Conservation (phyloP, 2,888 invertebrate species). For the Cephus pygmeus region DNA sequence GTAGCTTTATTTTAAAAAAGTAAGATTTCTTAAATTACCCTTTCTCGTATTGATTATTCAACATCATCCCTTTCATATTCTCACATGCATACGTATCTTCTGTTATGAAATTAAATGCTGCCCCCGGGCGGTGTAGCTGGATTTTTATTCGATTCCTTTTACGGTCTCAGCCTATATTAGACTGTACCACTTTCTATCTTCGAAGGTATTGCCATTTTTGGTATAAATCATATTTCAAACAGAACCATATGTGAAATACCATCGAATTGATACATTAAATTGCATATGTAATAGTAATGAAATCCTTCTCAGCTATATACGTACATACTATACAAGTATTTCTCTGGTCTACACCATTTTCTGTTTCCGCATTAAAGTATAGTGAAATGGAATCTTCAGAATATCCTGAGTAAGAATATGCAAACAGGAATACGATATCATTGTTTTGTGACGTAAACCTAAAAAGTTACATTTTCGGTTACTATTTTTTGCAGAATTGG, state of each 20-base stretch:
- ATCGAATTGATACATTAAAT: background rate
- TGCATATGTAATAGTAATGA: background rate
- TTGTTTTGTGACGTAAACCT: too few species aligned
- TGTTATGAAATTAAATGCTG: background rate
- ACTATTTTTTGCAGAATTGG: too few species aligned
- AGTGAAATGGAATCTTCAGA: too few species aligned
- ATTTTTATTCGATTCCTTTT: constrained; percentile 21
- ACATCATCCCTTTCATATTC: background rate
- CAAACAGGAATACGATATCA: too few species aligned
- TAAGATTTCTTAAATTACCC: background rate
- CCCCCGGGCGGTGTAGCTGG: constrained; percentile 9
- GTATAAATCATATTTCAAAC: constrained; percentile 6
- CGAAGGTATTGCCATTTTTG: constrained; percentile 10
- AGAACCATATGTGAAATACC: background rate
- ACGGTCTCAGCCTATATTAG: constrained; percentile 11
- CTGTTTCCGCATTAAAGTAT: too few species aligned
- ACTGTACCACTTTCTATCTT: constrained; percentile 16
- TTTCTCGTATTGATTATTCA: background rate
- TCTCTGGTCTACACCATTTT: too few species aligned
- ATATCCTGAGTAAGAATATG: too few species aligned
- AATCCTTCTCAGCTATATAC: background rate
- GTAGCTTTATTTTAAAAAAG: background rate
- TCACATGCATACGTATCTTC: background rate
- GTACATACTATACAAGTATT: background rate
- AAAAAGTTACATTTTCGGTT: too few species aligned